These are phyloP conservation scores for Antheraea mylitta DNA, from an alignment of 1,140 invertebrate species.

Conservation along the genomic window DNA sequence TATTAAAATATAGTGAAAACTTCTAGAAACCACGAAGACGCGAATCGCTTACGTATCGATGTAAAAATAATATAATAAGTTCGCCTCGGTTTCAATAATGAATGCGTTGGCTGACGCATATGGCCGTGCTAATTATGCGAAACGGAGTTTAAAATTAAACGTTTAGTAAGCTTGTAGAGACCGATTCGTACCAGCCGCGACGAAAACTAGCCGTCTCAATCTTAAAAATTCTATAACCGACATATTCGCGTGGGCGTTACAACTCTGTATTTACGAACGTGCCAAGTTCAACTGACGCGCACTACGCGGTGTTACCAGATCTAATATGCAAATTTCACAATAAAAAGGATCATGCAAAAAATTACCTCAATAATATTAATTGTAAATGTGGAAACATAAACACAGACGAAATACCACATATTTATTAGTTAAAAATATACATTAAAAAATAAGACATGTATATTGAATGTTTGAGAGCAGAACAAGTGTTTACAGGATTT, in stretches of 20 bases:
- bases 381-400: too few relatives aligned
- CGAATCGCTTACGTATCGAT: neutral
- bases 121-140: neutral
- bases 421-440: too few relatives aligned
- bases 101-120: neutral
- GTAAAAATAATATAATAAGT: neutral
- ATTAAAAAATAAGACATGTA: too few relatives aligned
- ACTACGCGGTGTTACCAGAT: neutral
- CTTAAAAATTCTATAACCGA: neutral
- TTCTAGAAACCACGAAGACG: neutral
- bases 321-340: too few relatives aligned
- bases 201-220: neutral
- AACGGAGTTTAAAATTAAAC: neutral
- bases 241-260: neutral
- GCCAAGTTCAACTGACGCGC: slow-evolving; percentile 1
- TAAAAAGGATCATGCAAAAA: too few relatives aligned
- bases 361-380: too few relatives aligned
- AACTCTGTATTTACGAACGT: neutral
- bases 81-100: neutral
- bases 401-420: too few relatives aligned
- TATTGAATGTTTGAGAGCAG: too few relatives aligned
- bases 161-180: neutral
- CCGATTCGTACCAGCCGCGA: too few relatives aligned
- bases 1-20: neutral
- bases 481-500: too few relatives aligned